A percentile compares a stretch with the other conserved stretches of the same genome.
These are phyloP conservation scores for Microcaecilia unicolor DNA, from an alignment of 2,797 vertebrate genomes.

Conservation along the genomic window DNA sequence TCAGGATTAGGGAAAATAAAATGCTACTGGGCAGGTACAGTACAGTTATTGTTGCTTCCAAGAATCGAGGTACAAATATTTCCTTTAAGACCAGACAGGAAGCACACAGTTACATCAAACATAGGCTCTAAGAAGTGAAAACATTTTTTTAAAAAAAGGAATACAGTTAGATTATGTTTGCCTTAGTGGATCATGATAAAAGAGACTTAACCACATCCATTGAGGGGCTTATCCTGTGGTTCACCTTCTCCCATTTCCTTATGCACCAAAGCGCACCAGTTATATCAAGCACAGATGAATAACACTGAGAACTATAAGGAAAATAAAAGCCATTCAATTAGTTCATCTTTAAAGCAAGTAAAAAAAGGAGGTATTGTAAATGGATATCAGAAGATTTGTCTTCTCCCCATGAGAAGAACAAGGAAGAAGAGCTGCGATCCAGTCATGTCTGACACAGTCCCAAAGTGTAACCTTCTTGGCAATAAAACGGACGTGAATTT, in stretches of 20 bases:
- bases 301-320: slow-evolving; percentile 24
- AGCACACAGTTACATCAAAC: too few relatives aligned
- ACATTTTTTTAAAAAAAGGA: too few relatives aligned
- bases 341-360: slow-evolving; percentile 21
- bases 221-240: slow-evolving; percentile 13
- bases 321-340: slow-evolving; percentile 30
- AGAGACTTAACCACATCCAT: slow-evolving; percentile 9
- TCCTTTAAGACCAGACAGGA: too few relatives aligned
- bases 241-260: slow-evolving; percentile 12
- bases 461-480: slow-evolving; percentile 7
- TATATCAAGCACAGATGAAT: slow-evolving; percentile 22
- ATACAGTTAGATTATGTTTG: too few relatives aligned
- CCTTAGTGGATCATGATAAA: too few relatives aligned
- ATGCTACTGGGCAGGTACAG: too few relatives aligned
- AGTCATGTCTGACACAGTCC: too few relatives aligned
- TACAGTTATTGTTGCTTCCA: too few relatives aligned
- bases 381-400: slow-evolving; percentile 12
- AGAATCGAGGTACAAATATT: too few relatives aligned
- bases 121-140: too few relatives aligned
- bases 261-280: slow-evolving; percentile 15
- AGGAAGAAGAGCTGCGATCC: slow-evolving; percentile 17
- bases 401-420: slow-evolving; percentile 25
- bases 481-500: slow-evolving; percentile 16
- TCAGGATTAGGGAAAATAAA: too few relatives aligned
- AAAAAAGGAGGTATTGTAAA: slow-evolving; percentile 22